Evolutionary conservation across 2,113 vertebrate species (phyloP).

Genomic region (Ctenomys sociabilis): DNA sequence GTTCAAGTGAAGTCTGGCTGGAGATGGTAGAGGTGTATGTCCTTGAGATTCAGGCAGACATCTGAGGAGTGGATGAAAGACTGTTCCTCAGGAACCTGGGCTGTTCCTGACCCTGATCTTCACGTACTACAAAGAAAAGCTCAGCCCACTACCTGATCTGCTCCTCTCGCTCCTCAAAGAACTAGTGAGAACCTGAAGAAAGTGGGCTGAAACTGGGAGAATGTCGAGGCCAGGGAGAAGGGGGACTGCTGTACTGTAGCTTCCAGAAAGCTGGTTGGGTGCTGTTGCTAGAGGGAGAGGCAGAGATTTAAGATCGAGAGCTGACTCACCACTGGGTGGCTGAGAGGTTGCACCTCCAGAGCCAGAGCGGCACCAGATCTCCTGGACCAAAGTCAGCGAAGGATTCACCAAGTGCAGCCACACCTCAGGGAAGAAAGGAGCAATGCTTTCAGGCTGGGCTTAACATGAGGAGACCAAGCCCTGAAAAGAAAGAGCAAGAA

Average conservation of each 20-base stretch:
- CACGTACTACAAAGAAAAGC: not conserved
- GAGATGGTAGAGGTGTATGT: not conserved
- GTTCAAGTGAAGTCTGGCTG: not conserved
- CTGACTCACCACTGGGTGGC: no score
- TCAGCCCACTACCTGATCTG: not conserved
- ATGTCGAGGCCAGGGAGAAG: not conserved
- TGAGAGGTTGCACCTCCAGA: not conserved
- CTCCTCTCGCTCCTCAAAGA: not conserved
- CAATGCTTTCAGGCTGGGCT: not conserved
- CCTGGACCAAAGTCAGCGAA: not conserved
- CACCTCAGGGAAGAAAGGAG: not conserved
- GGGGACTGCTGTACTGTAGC: not conserved
- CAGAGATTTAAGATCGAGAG: not conserved
- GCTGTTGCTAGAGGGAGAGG: fast-evolving
- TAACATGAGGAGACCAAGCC: not conserved
- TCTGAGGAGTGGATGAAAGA: not conserved
- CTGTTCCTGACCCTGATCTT: fast-evolving
- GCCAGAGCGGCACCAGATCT: not conserved
- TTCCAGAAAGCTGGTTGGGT: no score
- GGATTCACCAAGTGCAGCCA: fast-evolving
- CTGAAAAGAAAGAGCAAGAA: not conserved
- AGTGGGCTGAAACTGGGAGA: not conserved
- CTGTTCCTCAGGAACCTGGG: not conserved
- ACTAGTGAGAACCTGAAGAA: not conserved
- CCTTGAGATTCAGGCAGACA: not conserved